These are phyloP conservation scores for Calosoma granatense DNA, from an alignment of 1,140 invertebrate species.

Conservation along the genomic window DNA sequence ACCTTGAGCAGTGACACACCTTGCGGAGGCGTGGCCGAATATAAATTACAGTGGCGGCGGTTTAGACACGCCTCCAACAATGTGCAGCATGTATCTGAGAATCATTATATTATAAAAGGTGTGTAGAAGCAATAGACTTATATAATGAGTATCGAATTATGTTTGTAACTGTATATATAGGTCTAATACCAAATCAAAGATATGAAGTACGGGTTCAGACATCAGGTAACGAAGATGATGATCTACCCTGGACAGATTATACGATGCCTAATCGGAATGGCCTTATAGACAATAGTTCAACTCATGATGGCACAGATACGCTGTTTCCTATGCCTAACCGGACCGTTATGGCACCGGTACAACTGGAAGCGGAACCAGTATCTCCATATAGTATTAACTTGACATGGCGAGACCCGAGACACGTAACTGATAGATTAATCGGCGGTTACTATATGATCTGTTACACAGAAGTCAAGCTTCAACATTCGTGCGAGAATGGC, in stretches of 20 bases:
- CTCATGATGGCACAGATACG: neutral
- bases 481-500: constrained; percentile 16
- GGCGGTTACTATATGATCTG: constrained; percentile 21
- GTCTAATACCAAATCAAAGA: constrained; percentile 17
- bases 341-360: constrained; percentile 7
- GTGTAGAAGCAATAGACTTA: neutral
- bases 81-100: constrained; percentile 14
- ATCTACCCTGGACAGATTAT: neutral
- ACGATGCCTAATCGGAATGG: neutral
- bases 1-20: constrained; percentile 42
- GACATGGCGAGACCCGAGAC: constrained; percentile 8
- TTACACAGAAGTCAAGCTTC: constrained; percentile 16
- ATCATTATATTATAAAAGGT: constrained; percentile 21
- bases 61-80: constrained; percentile 36
- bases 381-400: constrained; percentile 15
- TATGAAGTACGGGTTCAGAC: constrained; percentile 23
- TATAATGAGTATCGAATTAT: constrained; percentile 9
- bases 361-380: constrained; percentile 14
- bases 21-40: constrained; percentile 46
- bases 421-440: neutral
- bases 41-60: constrained; percentile 52
- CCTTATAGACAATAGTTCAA: neutral
- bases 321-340: constrained; percentile 12
- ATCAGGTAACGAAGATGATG: neutral
- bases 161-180: constrained; percentile 11